Percentiles rank a stretch among this genome's conserved stretches.
Conservation (phyloP, 2,113 vertebrate species). For the Daphoenositta chrysoptera region DNA sequence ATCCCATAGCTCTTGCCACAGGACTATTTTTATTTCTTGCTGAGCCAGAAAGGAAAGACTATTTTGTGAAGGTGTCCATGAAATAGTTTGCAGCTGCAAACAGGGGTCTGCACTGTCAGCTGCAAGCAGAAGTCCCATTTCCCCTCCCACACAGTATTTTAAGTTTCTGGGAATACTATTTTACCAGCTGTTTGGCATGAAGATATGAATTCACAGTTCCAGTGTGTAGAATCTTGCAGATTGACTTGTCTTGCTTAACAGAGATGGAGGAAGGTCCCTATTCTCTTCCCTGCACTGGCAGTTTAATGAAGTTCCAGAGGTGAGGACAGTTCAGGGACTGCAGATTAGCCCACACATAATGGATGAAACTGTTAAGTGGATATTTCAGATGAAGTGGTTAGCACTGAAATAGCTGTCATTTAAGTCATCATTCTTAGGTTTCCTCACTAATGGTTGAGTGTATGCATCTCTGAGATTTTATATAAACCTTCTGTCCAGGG, state of each 20-base stretch:
- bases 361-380: conserved; percentile 17
- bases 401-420: conserved; percentile 27
- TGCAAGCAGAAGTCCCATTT: conserved; percentile 25
- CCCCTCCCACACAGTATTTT: neutral
- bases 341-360: neutral
- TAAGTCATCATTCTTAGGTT: conserved; percentile 24
- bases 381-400: conserved; percentile 26
- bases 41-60: conserved; percentile 28
- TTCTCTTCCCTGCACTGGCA: neutral
- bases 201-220: neutral
- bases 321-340: conserved; percentile 24
- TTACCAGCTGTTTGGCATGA: conserved; percentile 51
- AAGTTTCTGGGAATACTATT: conserved; percentile 34
- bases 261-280: neutral
- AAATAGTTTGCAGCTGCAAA: conserved; percentile 57
- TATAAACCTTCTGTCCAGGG: neutral
- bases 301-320: neutral
- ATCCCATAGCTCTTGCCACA: neutral
- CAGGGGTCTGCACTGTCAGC: conserved; percentile 29
- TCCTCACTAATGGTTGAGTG: neutral
- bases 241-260: neutral
- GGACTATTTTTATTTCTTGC: conserved; percentile 40
- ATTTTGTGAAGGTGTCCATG: conserved; percentile 12
- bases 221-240: conserved; percentile 16
- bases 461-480: neutral